Evolutionary conservation across 2,888 invertebrate genomes (phyloP), one percentile per base, ranked within the genome.

Genomic region (Ennomos quercinarius): DNA sequence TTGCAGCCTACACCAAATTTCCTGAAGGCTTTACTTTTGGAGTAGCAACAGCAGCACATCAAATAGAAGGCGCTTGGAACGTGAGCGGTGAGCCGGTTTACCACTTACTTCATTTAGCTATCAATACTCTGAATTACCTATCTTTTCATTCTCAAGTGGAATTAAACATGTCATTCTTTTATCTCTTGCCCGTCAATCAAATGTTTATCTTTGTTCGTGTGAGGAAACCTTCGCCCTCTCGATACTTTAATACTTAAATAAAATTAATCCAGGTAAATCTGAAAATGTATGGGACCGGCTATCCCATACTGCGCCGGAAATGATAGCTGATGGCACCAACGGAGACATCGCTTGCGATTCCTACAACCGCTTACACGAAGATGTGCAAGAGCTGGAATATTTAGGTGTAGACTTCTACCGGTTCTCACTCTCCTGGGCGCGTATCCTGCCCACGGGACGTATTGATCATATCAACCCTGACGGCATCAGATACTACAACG

Each of bases 281-380:
- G 93, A 94, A 83, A 95, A 93, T 83, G 93, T 94, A 10, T 95
- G 94, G 94, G 95, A 95, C 72, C 86, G 84, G 34, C 84, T 93
- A 59, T 83, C 87, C 0, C 93, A 93, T 72, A 89, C 90, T 0
- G 83, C 85, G 27, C 93, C 94, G 0, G 94, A 95, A 57, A 91
- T 94, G 82, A 93, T 96, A 37, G 92, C 81, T 0, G 94, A 95
- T 61, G 84, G 89, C 1, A 92, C 93, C 2, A 95, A 94, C 57
- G 96, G 95, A 0, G 95, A 96, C 71, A 76, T 95, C 1, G 95
- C 96, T 0, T 94, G 95, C 64, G 95, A 96, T 81, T 95, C 95
- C 1, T 96, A 95, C 82, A 89, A 95, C 80, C 93, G 94, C 62
- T 95, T 94, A 76, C 90, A 86, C 58, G 95, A 95, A 61, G 94